Base-by-base conservation (phyloP, 2,113 vertebrate species). In the Agelaius tricolor region DNA sequence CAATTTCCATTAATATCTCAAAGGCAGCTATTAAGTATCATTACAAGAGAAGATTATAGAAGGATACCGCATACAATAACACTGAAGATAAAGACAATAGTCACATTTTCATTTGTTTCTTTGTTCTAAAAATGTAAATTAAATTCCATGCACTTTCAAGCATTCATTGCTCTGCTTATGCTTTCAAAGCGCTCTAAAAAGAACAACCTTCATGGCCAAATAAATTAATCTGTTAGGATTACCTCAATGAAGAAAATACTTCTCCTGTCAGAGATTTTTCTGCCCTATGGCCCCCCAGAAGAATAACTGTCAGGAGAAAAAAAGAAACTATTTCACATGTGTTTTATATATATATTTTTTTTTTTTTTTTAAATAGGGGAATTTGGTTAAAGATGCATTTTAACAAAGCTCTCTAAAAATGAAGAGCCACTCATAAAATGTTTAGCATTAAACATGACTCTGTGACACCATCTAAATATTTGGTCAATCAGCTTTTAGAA, bases 1-100 rank as follows among this genome's bases (percentile, higher is more conserved):
- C 98, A 98, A 98, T 98, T 98, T 98, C 98, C 98, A 98, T 98
- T 98, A 98, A 98, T 98, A 98, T 96, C 97, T 98, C 97, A 69
- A 98, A 97, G 93, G 94, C 96, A 98, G 98, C 98, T 98, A 98
- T 98, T 98, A 98, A 98, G 98, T 96, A 97, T 98, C 98, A 98
- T 98, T 98, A 98, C 96, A 93, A 97, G 96, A 89, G 97, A 96
- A 97, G 97, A 98, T 97, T 98, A 96, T 89, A 95, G 97, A 97
- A 98, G 96, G 96, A 97, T 94, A 95, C 96, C 73, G 97, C 84
- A 73, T 94, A 96, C 74, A 96, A 95, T 97, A 97, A 97, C 92
- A 71, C 52, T 77, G 91, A 91, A 87, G 94, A 95, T 95, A 98
- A 98, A 98, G 98, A 98, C 98, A 98, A 98, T 97, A 97, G 95